Conservation (phyloP, 1,140 invertebrate species). For the Heterodera schachtii region DNA sequence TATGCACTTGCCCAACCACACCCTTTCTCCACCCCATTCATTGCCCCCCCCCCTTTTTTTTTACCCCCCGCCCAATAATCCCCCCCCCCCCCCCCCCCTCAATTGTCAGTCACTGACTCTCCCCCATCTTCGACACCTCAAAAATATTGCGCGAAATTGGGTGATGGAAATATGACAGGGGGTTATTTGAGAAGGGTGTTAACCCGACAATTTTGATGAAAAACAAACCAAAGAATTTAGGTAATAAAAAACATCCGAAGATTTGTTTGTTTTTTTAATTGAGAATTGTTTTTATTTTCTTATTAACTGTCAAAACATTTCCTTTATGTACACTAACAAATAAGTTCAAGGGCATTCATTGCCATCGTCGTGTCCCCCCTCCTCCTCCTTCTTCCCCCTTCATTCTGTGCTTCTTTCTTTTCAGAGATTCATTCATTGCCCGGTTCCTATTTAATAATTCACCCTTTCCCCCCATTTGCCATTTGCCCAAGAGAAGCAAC, state of each 20-base stretch:
- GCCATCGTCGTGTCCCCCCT: too few relatives aligned
- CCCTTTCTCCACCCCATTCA: too few relatives aligned
- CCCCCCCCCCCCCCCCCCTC: too few relatives aligned
- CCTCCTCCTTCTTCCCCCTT: not conserved
- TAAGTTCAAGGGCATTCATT: not conserved
- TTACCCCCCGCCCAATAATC: not conserved
- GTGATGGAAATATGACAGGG: not conserved
- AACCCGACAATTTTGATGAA: not conserved
- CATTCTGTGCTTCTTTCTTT: too few relatives aligned
- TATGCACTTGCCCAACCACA: too few relatives aligned
- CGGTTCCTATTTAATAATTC: not conserved
- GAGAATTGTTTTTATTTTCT: too few relatives aligned
- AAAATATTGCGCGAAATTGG: not conserved
- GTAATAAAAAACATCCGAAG: not conserved
- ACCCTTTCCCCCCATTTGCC: not conserved
- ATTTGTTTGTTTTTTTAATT: not conserved
- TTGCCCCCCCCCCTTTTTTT: not conserved
- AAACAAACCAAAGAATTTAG: not conserved
- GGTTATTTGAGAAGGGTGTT: too few relatives aligned
- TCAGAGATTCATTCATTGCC: too few relatives aligned
- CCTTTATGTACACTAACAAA: not conserved
- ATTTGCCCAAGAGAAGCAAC: not conserved
- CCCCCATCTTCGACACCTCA: not conserved
- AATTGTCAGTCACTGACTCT: too few relatives aligned
- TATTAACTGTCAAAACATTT: too few relatives aligned